Base-by-base conservation (phyloP, 2,888 invertebrate genomes). In the Pammene fasciana region DNA sequence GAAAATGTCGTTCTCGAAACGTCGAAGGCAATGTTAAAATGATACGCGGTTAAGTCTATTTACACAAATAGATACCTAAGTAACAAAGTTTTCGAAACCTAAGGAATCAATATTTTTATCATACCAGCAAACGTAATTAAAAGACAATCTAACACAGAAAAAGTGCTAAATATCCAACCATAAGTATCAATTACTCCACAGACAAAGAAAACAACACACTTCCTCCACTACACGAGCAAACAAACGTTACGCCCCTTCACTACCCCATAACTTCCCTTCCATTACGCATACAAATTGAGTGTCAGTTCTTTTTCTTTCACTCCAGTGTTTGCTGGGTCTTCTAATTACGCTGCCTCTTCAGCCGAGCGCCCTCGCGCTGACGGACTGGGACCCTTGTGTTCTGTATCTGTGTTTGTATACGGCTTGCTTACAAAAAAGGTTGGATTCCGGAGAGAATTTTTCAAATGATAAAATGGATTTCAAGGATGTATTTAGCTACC, bases 241-340 rank as follows among this genome's bases (percentile, higher is more conserved):
- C 50, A 61, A 61, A 34, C 45, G 6, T 34, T 16, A 38, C 16
- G 14, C 50, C 38, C 13, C 52, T 62, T 62, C 62, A 62, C 48
- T 50, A 48, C 48, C 50, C 50, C 50, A 52, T 62, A 62, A 52
- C 26, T 62, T 62, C 41, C 62, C 55, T 65, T 60, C 59, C 60
- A 70, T 65, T 65, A 70, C 65, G 65, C 70, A 70, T 65, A 65
- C 59, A 70, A 70, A 70, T 70, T 65, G 70, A 65, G 70, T 60
- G 64, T 62, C 59, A 70, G 65, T 70, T 60, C 52, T 70, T 57
- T 68, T 56, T 56, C 62, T 43, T 68, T 65, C 64, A 64, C 57
- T 45, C 34, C 26, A 59, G 46, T 70, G 70, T 65, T 60, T 70
- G 59, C 68, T 46, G 52, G 45, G 65, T 68, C 68, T 54, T 54